Base-by-base conservation (phyloP, 2,888 invertebrate genomes). In the Halictus ligatus region DNA sequence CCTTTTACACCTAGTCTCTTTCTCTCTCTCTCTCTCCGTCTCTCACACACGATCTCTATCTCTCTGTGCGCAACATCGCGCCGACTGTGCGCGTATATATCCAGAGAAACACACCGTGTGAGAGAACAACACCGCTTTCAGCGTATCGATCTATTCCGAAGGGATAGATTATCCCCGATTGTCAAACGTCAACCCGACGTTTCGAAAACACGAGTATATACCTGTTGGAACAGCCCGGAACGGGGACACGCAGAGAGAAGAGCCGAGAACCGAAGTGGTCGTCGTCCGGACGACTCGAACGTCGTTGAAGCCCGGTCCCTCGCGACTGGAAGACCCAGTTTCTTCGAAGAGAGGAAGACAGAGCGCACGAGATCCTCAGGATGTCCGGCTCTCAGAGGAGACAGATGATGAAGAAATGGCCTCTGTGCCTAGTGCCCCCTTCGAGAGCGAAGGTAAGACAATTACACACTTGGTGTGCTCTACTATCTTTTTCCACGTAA, bases 341-440 rank as follows among this genome's bases (percentile, higher is more conserved):
- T 64, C 29, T 29, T 64, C 15, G 25, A 10, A 35, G 29, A 46
- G 25, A 64, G 29, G 25, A 69, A 43, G 75, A 54, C 60, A 67
- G 69, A 43, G n/a, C n/a, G n/a, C n/a, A 12, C 43, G 8, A 35
- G 35, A 25, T 5, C 43, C 48, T 78, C 80, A 82, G 81, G 85
- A 94, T 93, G 93, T 90, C 93, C 79, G 90, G 91, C 83, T 90
- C 92, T 35, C 91, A 89, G 78, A 93, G 94, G 80, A 92, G 93
- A 84, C 94, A 94, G 86, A 94, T 94, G 88, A 94, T 95, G 92
- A 95, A 95, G 84, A 95, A 94, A 93, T 95, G 95, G 95, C 95
- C 95, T 35, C 86, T 95, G 76, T 95, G 94, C 83, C 89, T 95
- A 81, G 89, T 94, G 89, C 89, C 93, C 74, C 92, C 93, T 84